Percentiles rank a stretch among this genome's conserved stretches.
These are phyloP conservation scores for Mormyrops boulengeri DNA, from an alignment of 2,797 vertebrate genomes.

Conservation along the genomic window DNA sequence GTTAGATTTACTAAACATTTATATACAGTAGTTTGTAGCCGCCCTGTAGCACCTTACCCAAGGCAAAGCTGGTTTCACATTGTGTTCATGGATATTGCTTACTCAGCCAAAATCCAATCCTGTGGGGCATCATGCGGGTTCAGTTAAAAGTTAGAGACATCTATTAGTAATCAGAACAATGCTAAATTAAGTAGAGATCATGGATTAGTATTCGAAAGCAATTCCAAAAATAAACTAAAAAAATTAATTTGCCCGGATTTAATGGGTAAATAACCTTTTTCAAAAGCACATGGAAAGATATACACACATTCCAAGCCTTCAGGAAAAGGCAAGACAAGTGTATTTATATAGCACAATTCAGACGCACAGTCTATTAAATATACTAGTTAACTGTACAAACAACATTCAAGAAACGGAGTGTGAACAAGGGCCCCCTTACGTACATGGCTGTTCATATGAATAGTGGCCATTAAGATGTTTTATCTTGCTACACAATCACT, in stretches of 20 bases:
- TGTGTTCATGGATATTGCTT: neutral
- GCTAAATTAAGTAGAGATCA: neutral
- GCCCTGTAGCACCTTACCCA: neutral
- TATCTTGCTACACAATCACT: too few relatives aligned
- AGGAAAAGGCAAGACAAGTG: neutral
- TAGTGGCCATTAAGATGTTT: too few relatives aligned
- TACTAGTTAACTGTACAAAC: too few relatives aligned
- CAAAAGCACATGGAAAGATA: neutral
- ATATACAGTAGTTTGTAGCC: neutral
- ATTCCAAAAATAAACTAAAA: neutral
- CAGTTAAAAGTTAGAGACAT: neutral
- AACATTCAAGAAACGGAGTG: too few relatives aligned
- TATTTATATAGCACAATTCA: neutral
- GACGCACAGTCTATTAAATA: neutral
- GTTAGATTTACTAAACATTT: neutral
- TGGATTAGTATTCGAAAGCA: neutral
- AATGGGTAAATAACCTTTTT: neutral
- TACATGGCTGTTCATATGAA: too few relatives aligned
- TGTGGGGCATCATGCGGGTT: neutral
- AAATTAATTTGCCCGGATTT: neutral
- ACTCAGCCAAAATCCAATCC: neutral
- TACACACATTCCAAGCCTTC: neutral
- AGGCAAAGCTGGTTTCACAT: neutral
- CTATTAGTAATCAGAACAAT: neutral
- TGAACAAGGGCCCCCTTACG: too few relatives aligned